Evolutionary conservation across 2,888 invertebrate species (phyloP), one percentile per base, ranked within the genome.

Genomic region (Cristatella mucedo): DNA sequence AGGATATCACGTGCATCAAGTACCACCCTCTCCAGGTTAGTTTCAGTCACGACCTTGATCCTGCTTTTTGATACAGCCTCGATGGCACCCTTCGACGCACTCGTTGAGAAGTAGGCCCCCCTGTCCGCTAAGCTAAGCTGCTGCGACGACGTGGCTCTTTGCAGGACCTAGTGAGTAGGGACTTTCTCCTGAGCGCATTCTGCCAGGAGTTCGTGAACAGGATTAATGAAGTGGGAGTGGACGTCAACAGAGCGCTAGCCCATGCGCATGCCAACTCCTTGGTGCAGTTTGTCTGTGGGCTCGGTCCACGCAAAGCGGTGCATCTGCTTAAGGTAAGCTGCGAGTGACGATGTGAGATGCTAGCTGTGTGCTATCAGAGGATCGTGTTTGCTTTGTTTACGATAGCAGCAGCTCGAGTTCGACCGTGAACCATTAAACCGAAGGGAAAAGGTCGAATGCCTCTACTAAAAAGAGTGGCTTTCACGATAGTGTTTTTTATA

Each of bases 151-250:
- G 11, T 36, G 11, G n/a, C 7, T 5, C 18, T 22, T 48, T 48
- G 21, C 52, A 70, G 66, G 69, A 70, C 37, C 58, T 63, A 34
- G 51, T 74, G 13, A 65, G 76, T 1, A 84, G 84, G 57, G 91
- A 93, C 42, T 82, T 84, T 38, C 68, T 95, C 32, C 65, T 85
- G 2, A 82, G 84, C 53, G 80, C 80, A 26, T 71, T 95, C 4
- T 78, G 81, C 47, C 67, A 86, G 40, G 91, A 95, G 70, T 73
- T 76, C 61, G 83, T 95, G 2, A 93, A 91, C 61, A 74, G 87
- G 40, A 84, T 91, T 0, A 97, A 95, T 61, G 95, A 95, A 72
- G 93, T 95, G 1, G 95, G 95, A 5, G 87, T 97, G 0, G 95
- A 97, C 57, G 78, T 97, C 7, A 97, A 97, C 61, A 74, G 82